Evolutionary conservation across 2,113 vertebrate species (phyloP), one percentile per base, ranked within the genome.

Genomic region (Talpa occidentalis): DNA sequence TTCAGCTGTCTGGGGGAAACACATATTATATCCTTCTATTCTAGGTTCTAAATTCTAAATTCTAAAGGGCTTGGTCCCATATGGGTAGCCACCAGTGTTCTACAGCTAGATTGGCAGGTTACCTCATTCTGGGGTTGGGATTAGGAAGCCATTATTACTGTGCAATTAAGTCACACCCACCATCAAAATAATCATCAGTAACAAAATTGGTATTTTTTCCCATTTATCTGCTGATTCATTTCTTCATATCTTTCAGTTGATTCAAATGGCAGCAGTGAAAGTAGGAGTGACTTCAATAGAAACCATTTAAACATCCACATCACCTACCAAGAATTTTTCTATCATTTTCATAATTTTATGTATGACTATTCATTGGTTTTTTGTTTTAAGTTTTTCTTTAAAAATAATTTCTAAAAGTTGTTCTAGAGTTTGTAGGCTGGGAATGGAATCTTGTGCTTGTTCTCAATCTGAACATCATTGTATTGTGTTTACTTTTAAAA

Each of bases 111-210:
- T 5, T 40, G 22, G 2, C 84, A 30, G 28, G 54, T n/a, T 78
- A 40, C 70, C 77, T 74, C n/a, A 79, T 22, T 83, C 32, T 90
- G 70, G n/a, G 19, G 16, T 96, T 74, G 37, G 59, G 90, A 73
- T 73, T 40, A 47, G 22, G 47, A 93, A 83, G 6, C 4, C 10
- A n/a, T 85, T 56, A 37, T 73, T 32, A 67, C 30, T n/a, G 11
- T 17, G 49, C 0, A 40, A 37, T 19, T 30, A n/a, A 56, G 6
- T 54, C 60, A 85, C 16, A 54, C 3, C 8, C 0, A 40, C 26
- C 26, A 47, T 17, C 35, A 59, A 74, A 60, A 10, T 59, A 74
- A 54, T 79, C 52, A 69, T 67, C 49, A 42, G 17, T 17, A 84
- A 66, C 30, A 79, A 91, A 52, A 9, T 17, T 49, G 40, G 21